Base-by-base conservation (phyloP, 2,888 invertebrate species). In the Griposia aprilina region DNA sequence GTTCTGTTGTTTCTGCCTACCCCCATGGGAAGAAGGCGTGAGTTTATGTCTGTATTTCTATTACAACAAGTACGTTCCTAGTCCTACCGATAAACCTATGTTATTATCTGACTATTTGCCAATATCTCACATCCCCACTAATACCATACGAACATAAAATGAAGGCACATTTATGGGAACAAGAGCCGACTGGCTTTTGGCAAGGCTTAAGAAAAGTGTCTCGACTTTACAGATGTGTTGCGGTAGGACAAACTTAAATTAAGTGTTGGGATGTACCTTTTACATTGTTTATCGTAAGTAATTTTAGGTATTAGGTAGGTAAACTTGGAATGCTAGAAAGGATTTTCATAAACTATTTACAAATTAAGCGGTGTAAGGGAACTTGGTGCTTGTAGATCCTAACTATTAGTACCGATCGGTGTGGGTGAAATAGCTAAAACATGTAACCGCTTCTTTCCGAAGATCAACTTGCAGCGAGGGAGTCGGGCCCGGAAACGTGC, bases 81-180 rank as follows among this genome's bases (percentile, higher is more conserved):
- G 4, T n/a, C n/a, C 20, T 23, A 26, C 17, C 11, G 30, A 17
- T 30, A 17, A 17, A 30, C 6, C 13, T 17, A 7, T 30, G 23
- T 23, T 45, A 20, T 48, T 66, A 71, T 63, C 10, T 6, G 26
- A 65, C 15, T 15, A 48, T 6, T 17, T 17, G 26, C 41, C 41
- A 52, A 75, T 75, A 62, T 62, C 6, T 26, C 41, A 17, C 23
- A 30, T 17, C 66, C 7, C 1, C 0, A 62, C 23, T 52, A 75
- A 50, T 55, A 65, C 45, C 7, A 71, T 57, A 74, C 23, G 11
- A 71, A 55, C 62, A 55, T 76, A 76, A 62, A 76, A 62, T 30
- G n/a, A 52, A 30, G 52, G 20, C 45, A 30, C 30, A 45, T 55
- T 76, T 55, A 76, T 55, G 50, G 45, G 20, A 1, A n/a, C 76